Conservation (phyloP, 1,140 invertebrate species). For the Pararge aegeria region DNA sequence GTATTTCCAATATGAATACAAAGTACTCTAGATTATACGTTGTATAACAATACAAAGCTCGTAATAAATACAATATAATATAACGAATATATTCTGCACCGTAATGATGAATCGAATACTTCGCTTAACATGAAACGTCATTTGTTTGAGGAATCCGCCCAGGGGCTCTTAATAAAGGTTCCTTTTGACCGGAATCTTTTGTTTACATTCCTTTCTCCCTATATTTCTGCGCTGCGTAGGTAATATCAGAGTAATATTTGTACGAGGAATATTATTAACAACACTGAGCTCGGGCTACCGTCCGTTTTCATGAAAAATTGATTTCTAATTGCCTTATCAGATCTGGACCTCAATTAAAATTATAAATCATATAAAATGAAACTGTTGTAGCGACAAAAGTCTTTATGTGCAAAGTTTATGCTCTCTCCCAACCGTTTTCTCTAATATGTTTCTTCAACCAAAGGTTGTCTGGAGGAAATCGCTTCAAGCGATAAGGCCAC, state of each 20-base stretch:
- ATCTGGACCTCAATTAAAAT: too few species aligned
- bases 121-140: constrained; percentile 4
- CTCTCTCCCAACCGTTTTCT: too few species aligned
- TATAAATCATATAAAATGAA: too few species aligned
- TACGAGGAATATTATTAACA: background rate
- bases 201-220: background rate
- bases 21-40: background rate
- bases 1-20: too few species aligned
- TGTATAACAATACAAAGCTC: background rate
- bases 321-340: too few species aligned
- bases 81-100: background rate
- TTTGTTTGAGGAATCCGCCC: constrained; percentile 7
- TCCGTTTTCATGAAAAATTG: too few species aligned
- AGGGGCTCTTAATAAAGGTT: background rate
- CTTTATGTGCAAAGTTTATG: too few species aligned
- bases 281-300: too few species aligned
- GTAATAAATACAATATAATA: background rate
- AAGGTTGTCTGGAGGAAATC: too few species aligned
- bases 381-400: too few species aligned
- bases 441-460: too few species aligned
- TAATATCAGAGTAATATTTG: background rate
- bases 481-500: too few species aligned
- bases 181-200: constrained; percentile 8
- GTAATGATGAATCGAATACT: constrained; percentile 9
- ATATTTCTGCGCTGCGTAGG: background rate